Conservation (phyloP, 2,113 vertebrate genomes). For the Apteryx mantelli region DNA sequence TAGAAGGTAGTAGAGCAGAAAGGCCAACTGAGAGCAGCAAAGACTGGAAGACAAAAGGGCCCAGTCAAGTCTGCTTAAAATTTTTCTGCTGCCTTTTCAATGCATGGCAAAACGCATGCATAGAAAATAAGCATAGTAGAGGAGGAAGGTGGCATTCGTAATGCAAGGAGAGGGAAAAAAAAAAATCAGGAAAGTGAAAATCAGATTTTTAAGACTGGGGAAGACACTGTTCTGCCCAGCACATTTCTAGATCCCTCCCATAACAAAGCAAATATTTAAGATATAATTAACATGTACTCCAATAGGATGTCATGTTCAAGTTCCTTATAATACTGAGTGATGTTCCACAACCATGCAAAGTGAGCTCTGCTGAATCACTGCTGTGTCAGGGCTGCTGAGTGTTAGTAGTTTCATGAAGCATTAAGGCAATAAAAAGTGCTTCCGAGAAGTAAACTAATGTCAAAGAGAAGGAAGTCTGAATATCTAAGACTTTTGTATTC, state of each 20-base stretch:
- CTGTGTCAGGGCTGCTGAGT: background rate
- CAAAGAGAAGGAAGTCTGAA: background rate
- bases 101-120: fast-evolving
- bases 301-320: background rate
- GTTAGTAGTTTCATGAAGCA: background rate
- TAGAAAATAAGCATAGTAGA: background rate
- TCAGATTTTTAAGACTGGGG: background rate
- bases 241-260: background rate
- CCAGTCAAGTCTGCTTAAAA: background rate
- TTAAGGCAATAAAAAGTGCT: background rate
- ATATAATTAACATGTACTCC: background rate
- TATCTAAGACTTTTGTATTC: background rate
- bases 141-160: background rate
- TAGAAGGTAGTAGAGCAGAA: background rate
- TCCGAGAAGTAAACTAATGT: background rate
- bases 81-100: background rate
- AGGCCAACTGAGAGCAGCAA: background rate
- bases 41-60: background rate
- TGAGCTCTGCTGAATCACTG: background rate
- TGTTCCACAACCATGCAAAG: background rate
- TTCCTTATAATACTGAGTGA: background rate
- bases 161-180: fast-evolving
- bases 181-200: background rate
- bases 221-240: background rate
- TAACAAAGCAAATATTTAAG: background rate